These are phyloP conservation scores for Dissostichus mawsoni DNA, from an alignment of 2,113 vertebrate genomes.

Conservation along the genomic window DNA sequence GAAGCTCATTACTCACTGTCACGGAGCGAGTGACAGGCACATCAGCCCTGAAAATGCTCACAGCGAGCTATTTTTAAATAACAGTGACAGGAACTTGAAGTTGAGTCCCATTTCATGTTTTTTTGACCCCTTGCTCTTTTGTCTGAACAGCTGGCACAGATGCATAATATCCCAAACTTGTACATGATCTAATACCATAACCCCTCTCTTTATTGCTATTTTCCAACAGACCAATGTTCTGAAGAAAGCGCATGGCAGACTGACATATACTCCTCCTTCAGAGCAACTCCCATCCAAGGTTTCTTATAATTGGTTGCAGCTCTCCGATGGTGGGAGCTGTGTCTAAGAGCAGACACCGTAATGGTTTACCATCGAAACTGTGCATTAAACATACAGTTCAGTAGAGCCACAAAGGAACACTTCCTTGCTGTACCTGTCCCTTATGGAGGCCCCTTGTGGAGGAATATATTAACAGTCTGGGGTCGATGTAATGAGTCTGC, in stretches of 20 bases:
- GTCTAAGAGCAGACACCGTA: constrained; percentile 44
- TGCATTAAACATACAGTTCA: constrained; percentile 58
- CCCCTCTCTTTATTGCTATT: constrained; percentile 19
- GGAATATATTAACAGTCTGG: constrained; percentile 22
- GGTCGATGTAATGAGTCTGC: constrained; percentile 24
- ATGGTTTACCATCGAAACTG: constrained; percentile 66
- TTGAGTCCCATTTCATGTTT: constrained; percentile 51
- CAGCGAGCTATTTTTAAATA: constrained; percentile 60
- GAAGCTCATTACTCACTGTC: constrained; percentile 73
- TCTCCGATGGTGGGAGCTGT: constrained; percentile 46
- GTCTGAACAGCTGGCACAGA: constrained; percentile 52
- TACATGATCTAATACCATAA: constrained; percentile 38
- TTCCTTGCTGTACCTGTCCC: constrained; percentile 6
- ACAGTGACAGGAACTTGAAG: constrained; percentile 23
- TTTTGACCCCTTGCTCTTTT: neutral
- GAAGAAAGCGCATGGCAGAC: constrained; percentile 21
- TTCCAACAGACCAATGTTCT: constrained; percentile 4
- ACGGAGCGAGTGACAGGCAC: constrained; percentile 40
- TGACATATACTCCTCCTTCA: constrained; percentile 18
- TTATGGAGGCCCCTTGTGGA: constrained; percentile 6
- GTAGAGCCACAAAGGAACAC: constrained; percentile 30
- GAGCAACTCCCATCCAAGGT: constrained; percentile 36
- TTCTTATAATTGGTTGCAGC: constrained; percentile 72
- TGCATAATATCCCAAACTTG: constrained; percentile 41
- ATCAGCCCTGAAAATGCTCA: constrained; percentile 52